Evolutionary conservation across 2,797 vertebrate genomes (phyloP).

Genomic region (Hylomyscus alleni): DNA sequence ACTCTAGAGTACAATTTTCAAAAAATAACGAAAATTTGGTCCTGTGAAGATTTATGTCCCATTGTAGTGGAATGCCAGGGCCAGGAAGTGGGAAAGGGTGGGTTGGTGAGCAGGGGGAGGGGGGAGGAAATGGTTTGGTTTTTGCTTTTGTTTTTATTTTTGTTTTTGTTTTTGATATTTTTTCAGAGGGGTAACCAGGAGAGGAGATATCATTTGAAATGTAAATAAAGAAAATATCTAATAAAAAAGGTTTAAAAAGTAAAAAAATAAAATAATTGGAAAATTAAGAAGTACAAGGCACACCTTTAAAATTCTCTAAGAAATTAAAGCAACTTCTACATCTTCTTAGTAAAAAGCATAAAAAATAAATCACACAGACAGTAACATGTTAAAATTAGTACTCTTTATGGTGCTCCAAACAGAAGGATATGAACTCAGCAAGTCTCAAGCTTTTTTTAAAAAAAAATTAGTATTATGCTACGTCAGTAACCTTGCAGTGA

Average conservation of each 20-base stretch:
- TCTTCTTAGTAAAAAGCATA: conserved; percentile 10
- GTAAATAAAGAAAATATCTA: too few relatives aligned
- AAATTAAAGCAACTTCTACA: conserved; percentile 5
- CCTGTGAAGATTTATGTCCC: too few relatives aligned
- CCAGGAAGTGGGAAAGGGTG: too few relatives aligned
- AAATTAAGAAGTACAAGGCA: background rate
- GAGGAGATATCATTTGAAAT: too few relatives aligned
- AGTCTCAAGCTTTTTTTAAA: background rate
- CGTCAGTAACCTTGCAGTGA: background rate
- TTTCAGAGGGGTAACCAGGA: too few relatives aligned
- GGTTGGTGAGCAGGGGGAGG: too few relatives aligned
- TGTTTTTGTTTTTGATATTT: too few relatives aligned
- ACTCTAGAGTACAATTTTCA: conserved; percentile 15
- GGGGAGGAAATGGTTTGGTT: too few relatives aligned
- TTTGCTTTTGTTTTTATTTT: too few relatives aligned
- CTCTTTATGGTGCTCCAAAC: background rate
- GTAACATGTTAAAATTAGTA: conserved; percentile 31
- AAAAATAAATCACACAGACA: background rate
- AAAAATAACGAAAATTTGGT: background rate
- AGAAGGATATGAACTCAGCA: background rate
- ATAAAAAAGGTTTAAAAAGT: too few relatives aligned
- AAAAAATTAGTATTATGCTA: background rate
- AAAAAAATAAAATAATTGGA: background rate
- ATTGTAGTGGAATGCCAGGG: too few relatives aligned
- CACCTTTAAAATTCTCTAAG: conserved; percentile 21